Base-by-base conservation (phyloP, 2,888 invertebrate genomes). In the Sceliomorpha sp. region DNA sequence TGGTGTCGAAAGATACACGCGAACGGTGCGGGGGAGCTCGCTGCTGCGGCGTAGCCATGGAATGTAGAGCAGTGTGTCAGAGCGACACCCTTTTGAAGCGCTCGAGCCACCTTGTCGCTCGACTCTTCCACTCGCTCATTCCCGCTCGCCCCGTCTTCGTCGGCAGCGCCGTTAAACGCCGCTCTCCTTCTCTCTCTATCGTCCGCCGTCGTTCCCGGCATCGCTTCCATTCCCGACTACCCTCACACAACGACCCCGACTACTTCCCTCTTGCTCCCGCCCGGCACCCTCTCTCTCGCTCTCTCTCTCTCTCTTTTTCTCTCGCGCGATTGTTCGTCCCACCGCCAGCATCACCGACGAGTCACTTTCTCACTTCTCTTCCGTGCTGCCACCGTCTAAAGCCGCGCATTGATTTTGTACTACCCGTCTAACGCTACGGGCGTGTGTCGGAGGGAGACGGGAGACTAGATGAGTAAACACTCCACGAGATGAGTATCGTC, bases 61-160 rank as follows among this genome's bases (percentile, higher is more conserved):
- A 83, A 85, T 85, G 79, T 85, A 75, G 85, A 85, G 81, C 83
- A 85, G 79, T 85, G 81, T 84, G 83, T 82, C 82, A 81, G 75
- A 82, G 75, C 78, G 80, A 79, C 81, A 83, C 80, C 81, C 83
- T 81, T 73, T 77, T 73, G 72, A 71, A 70, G 70, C 70, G 71
- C 64, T 63, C 67, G 60, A 72, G 56, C 75, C 71, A 68, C 66
- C 67, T 56, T 36, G 63, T 29, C 47, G 24, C 50, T 48, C 62
- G 73, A 68, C 47, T 42, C 48, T 14, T 73, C 72, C 68, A 69
- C 13, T 47, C 27, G 29, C 14, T 26, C 15, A 13, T 12, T 13
- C 37, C 6, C 10, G 14, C 15, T 10, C 27, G 10, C 29, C 27
- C n/a, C 31, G 14, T 39, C 44, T 67, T 62, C 48, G 48, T 50